Evolutionary conservation across 2,888 invertebrate genomes (phyloP).

Genomic region (Cremastinae sp.): DNA sequence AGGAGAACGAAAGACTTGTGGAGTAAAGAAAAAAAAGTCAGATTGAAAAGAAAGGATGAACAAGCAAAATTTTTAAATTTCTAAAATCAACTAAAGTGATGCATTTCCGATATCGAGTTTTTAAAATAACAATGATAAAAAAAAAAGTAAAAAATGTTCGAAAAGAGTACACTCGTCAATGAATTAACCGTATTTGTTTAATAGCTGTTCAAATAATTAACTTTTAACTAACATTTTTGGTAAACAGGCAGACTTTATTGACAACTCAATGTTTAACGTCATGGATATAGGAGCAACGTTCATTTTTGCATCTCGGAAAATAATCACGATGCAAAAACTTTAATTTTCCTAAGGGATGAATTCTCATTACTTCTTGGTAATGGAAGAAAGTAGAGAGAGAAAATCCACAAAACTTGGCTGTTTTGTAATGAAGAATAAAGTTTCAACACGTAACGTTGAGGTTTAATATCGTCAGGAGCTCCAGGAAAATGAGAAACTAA

Average conservation of each 20-base stretch:
- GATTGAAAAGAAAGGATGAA: slow-evolving; percentile 22
- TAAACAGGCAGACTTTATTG: no score
- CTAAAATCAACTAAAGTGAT: slow-evolving; percentile 70
- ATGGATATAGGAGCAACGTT: slow-evolving; percentile 22
- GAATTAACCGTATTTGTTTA: no score
- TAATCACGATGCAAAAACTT: slow-evolving; percentile 45
- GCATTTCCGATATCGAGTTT: slow-evolving; percentile 63
- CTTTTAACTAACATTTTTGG: no score
- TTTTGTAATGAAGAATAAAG: slow-evolving; percentile 31
- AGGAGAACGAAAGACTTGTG: slow-evolving; percentile 40
- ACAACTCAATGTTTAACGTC: not conserved
- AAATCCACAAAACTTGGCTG: slow-evolving; percentile 32
- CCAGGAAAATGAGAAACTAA: slow-evolving; percentile 33
- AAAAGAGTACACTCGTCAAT: no score
- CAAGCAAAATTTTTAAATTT: slow-evolving; percentile 66
- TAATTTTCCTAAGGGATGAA: slow-evolving; percentile 34
- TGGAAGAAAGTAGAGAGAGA: not conserved
- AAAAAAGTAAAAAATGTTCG: slow-evolving; percentile 3
- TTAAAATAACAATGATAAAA: slow-evolving; percentile 8
- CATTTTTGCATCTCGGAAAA: slow-evolving; percentile 27
- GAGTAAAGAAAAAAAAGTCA: slow-evolving; percentile 17
- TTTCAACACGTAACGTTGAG: slow-evolving; percentile 49
- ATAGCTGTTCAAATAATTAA: no score
- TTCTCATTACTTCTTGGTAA: slow-evolving; percentile 27
- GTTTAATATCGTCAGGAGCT: slow-evolving; percentile 20